These are phyloP conservation scores for Etheostoma spectabile DNA, from an alignment of 2,113 vertebrate species.

Conservation along the genomic window DNA sequence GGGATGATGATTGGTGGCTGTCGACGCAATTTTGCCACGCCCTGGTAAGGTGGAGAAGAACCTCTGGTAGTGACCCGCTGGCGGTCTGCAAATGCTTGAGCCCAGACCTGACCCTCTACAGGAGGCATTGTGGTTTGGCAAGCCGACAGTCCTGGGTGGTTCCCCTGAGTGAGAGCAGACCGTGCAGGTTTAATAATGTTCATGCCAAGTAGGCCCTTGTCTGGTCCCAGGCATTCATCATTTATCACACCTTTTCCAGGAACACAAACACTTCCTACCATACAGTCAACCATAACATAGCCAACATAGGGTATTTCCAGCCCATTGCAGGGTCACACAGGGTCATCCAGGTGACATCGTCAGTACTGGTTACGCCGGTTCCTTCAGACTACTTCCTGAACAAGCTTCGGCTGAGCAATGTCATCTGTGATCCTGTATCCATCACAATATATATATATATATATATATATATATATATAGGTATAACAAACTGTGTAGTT, in stretches of 20 bases:
- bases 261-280: neutral
- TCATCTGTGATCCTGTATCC: neutral
- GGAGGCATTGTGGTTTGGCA: neutral
- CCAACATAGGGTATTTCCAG: neutral
- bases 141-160: neutral
- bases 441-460: neutral
- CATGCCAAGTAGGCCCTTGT: neutral
- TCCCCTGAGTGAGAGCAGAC: neutral
- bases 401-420: neutral
- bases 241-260: neutral
- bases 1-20: neutral
- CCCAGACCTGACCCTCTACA: neutral
- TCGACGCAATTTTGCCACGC: neutral
- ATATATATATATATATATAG: too few species aligned
- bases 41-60: neutral
- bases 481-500: too few species aligned
- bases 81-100: neutral
- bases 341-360: too few species aligned
- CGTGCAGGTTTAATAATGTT: neutral
- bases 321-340: too few species aligned
- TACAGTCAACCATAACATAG: neutral
- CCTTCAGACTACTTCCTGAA: neutral
- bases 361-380: neutral
- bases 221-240: neutral
- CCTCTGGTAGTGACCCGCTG: neutral